These are phyloP conservation scores for Myanophis thanlyinensis DNA, from an alignment of 2,113 vertebrate genomes.

Conservation along the genomic window DNA sequence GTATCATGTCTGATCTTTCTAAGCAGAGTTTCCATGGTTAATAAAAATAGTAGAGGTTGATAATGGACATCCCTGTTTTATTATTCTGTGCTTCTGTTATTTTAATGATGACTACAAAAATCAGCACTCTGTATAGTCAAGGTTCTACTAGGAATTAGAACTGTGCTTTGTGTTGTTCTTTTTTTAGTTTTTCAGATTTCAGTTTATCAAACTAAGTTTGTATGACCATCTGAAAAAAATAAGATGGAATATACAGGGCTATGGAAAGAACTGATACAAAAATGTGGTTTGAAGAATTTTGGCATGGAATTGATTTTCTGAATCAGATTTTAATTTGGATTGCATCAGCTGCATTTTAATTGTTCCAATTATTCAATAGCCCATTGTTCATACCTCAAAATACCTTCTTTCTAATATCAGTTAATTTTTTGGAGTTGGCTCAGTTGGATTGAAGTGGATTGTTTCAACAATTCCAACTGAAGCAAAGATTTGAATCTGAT, in stretches of 20 bases:
- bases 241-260: background rate
- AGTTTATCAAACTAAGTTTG: background rate
- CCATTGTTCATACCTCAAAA: background rate
- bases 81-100: background rate
- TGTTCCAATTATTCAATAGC: background rate
- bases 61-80: no score
- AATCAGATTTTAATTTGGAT: background rate
- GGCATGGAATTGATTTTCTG: background rate
- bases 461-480: background rate
- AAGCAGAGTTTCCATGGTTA: no score
- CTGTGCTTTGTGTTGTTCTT: background rate
- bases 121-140: background rate
- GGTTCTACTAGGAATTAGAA: background rate
- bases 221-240: background rate
- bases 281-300: background rate
- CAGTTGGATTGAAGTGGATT: background rate
- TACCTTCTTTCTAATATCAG: background rate
- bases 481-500: background rate
- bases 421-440: background rate
- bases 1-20: no score
- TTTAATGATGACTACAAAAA: background rate
- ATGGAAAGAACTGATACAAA: background rate
- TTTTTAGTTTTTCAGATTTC: background rate
- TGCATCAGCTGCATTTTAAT: background rate
- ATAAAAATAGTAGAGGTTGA: no score